Base-by-base conservation (phyloP, 2,888 invertebrate species). In the Tenodera sinensis region DNA sequence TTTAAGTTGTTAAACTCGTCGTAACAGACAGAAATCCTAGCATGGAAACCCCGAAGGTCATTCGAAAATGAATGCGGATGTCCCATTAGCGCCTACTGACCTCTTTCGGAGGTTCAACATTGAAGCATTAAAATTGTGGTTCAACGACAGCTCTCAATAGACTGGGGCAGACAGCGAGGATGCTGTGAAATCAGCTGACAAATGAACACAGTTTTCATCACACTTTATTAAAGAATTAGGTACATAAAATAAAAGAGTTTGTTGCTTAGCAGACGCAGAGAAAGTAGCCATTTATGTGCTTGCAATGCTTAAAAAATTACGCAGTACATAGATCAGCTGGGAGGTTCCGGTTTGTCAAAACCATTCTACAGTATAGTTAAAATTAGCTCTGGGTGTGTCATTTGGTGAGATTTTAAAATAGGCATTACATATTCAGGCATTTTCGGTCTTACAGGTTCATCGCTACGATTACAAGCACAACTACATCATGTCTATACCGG, bases 51-150 rank as follows among this genome's bases (percentile, higher is more conserved):
- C 47, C 28, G 88, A 88, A 88, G 88, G 88, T 88, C 88, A 84
- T 71, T 88, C 88, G 88, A n/a, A 34, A 14, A 47, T 28, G 84
- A 83, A 83, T 8, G 28, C 14, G 84, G n/a, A 27, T 28, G 71
- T 88, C 88, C 88, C 30, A 42, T 88, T 47, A 28, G 28, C 14
- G 30, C 83, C 88, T n/a, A 30, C 7, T 88, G 88, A 88, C 88
- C 88, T 42, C 88, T 47, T 28, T 84, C 15, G 7, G 27, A 84
- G 54, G 88, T 88, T 84, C 88, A 88, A 71, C 30, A 84, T 71
- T 83, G 28, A 84, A 84, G 87, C 30, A 84, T 42, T 15, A 88
- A 83, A 42, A 28, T 30, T 30, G 47, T 71, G 30, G 86, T 86
- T 81, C 28, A 86, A 86, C 28, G 54, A 30, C 81, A 86, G 27